Evolutionary conservation across 2,113 vertebrate genomes (phyloP), one percentile per base, ranked within the genome.

Genomic region (Calonectris borealis): DNA sequence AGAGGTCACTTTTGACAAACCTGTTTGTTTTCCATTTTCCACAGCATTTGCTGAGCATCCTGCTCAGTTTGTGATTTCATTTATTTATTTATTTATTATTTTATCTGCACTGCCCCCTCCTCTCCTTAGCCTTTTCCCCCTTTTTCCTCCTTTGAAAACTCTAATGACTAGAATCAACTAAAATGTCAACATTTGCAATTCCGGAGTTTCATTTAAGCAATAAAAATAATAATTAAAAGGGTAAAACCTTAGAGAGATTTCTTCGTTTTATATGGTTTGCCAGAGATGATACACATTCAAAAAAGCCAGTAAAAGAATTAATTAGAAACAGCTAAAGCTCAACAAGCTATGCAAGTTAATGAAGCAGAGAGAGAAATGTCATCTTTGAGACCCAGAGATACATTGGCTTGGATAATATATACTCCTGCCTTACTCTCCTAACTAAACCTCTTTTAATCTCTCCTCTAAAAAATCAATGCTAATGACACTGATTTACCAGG

Each of bases 141-240:
- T n/a, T 71, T 90, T 66, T 58, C 26, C 7, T 94, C 32, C 93
- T 96, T 96, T 95, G 94, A 97, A 98, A 97, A 95, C 88, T 95
- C 97, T 98, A 98, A 98, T 98, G 96, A 98, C 94, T 97, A 94
- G 97, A 98, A 97, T 98, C 96, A 97, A 97, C 96, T 97, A 96
- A 98, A 98, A 98, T 98, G 98, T 98, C 98, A 98, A 98, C 98
- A 98, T 98, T 98, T 98, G 98, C 98, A 98, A 98, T 98, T 98
- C 98, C 8, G 4, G 96, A 98, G 96, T 96, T 98, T 98, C 96
- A 96, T 98, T 98, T 98, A 98, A 98, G 98, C 97, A 98, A 98
- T 98, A 98, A 98, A 98, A 98, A 98, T 98, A 98, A 98, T 98
- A 98, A 98, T 98, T 98, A 98, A 98, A 98, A 98, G 98, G 98